phyloP scores from a whole-genome alignment of 2,888 invertebrate genomes.

The Villa cingulata region DNA sequence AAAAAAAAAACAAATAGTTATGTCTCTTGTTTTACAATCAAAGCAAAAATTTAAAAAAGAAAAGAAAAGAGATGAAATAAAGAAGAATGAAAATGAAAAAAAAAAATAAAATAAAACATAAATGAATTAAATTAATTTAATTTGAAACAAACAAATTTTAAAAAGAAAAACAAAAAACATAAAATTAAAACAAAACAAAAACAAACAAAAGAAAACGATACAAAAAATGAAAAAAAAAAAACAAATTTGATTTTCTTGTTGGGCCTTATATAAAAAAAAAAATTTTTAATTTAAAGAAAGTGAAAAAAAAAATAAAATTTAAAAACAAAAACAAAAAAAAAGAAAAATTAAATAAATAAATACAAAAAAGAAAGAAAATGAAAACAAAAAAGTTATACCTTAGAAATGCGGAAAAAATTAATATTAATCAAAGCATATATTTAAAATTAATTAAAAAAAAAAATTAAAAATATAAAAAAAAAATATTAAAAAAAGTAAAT shows the following conservation, averaged over 20 bases:
- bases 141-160: too few species aligned
- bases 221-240: conserved; percentile 13
- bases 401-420: neutral
- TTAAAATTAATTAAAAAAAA: neutral
- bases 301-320: too few species aligned
- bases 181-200: conserved; percentile 8
- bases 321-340: neutral
- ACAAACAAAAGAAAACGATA: conserved; percentile 4
- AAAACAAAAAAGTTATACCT: neutral
- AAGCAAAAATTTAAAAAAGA: neutral
- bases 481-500: too few species aligned
- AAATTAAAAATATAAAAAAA: neutral
- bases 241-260: conserved; percentile 17
- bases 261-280: conserved; percentile 15
- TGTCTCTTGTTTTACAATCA: too few species aligned
- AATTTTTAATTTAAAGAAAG: conserved; percentile 5
- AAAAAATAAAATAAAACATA: too few species aligned
- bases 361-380: too few species aligned
- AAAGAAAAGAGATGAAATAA: neutral
- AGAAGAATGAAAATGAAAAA: too few species aligned
- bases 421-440: neutral
- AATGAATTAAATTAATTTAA: too few species aligned
- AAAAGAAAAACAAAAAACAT: conserved; percentile 6
- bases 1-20: too few species aligned
- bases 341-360: too few species aligned